A percentile compares a stretch with the other conserved stretches of the same genome.
Conservation (phyloP, 2,797 vertebrate genomes). For the Crotalus adamanteus region DNA sequence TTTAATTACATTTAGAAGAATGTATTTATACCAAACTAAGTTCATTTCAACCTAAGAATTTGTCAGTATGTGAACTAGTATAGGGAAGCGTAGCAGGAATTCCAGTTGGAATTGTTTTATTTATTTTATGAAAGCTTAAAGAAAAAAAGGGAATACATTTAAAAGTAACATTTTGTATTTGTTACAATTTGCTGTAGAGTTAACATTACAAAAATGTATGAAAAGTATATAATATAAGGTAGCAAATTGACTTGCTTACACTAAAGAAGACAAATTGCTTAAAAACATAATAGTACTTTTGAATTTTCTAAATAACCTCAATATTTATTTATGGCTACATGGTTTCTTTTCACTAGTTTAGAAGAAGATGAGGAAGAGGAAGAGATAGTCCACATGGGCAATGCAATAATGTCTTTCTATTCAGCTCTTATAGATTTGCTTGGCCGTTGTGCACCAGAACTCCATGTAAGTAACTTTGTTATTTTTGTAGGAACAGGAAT, state of each 20-base stretch:
- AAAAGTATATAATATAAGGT: background rate
- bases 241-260: background rate
- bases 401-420: constrained; percentile 99
- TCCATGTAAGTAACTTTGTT: constrained; percentile 83
- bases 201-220: background rate
- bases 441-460: constrained; percentile 96
- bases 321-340: constrained; percentile 26
- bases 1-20: background rate
- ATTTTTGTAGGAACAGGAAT: constrained; percentile 14
- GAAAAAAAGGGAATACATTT: background rate
- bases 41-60: background rate
- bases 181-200: background rate
- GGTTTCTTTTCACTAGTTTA: constrained; percentile 69
- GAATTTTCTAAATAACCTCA: background rate
- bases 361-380: constrained; percentile 87
- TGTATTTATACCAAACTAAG: background rate
- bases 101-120: background rate
- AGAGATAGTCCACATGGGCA: constrained; percentile 96
- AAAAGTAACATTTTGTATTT: background rate
- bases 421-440: constrained; percentile 96
- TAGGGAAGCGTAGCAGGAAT: background rate
- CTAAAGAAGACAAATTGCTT: background rate
- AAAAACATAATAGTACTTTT: background rate
- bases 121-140: background rate
- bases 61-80: background rate